These are phyloP conservation scores for Pipa parva DNA, from an alignment of 2,113 vertebrate species.

Conservation along the genomic window DNA sequence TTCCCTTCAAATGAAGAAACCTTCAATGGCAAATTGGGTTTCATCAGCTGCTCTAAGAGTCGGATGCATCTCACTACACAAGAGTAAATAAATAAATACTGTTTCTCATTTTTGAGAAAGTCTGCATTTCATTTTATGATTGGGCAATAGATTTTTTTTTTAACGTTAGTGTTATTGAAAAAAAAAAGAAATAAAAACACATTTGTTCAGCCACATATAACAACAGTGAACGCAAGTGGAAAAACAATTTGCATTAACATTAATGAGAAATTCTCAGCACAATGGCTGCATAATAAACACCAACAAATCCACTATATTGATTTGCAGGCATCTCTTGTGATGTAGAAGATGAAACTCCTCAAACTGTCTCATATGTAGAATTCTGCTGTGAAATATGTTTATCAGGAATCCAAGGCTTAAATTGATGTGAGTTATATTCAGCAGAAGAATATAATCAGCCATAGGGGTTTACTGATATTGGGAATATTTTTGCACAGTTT, in stretches of 20 bases:
- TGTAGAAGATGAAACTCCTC: background rate
- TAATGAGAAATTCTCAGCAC: conserved; percentile 30
- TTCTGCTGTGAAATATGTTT: background rate
- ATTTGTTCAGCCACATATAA: conserved; percentile 37
- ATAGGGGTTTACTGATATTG: background rate
- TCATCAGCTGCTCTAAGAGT: conserved; percentile 15
- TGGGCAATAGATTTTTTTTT: conserved; percentile 22
- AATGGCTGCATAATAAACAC: conserved; percentile 20
- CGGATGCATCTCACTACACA: conserved; percentile 20
- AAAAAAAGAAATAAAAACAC: conserved; percentile 21
- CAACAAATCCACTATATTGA: background rate
- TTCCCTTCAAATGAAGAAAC: conserved; percentile 24
- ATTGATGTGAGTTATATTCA: conserved; percentile 5
- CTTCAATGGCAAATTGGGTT: conserved; percentile 23
- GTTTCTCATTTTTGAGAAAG: conserved; percentile 33
- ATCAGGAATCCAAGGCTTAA: background rate
- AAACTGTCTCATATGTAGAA: background rate
- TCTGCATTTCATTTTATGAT: conserved; percentile 30
- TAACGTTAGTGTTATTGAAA: conserved; percentile 19
- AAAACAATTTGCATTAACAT: conserved; percentile 38
- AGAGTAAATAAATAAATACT: conserved; percentile 26
- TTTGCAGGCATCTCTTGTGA: background rate
- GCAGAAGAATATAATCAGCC: conserved; percentile 2
- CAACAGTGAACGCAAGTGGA: conserved; percentile 27
- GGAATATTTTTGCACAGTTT: background rate